phyloP scores from a whole-genome alignment of 2,797 vertebrate species.

The Emys orbicularis region DNA sequence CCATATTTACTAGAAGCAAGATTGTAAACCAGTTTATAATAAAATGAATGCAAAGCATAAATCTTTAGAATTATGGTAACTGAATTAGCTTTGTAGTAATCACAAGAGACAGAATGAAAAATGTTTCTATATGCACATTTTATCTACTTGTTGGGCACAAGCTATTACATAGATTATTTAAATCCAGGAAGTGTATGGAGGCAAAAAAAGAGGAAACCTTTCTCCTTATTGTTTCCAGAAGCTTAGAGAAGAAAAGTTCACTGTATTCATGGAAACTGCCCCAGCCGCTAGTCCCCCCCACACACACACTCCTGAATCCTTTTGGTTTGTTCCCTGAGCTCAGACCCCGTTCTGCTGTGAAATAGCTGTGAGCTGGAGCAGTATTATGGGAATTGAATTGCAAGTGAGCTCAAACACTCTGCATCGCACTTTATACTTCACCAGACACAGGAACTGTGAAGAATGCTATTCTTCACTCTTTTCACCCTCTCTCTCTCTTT shows the following conservation, averaged over 20 bases:
- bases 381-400: not conserved
- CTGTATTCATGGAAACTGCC: not conserved
- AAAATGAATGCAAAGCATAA: not conserved
- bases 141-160: not conserved
- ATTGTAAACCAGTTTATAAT: not conserved
- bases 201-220: not conserved
- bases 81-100: not conserved
- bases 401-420: not conserved
- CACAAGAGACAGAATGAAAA: not conserved
- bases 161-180: not conserved
- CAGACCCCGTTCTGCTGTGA: not conserved
- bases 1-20: not conserved
- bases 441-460: not conserved
- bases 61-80: not conserved
- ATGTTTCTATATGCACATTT: not conserved
- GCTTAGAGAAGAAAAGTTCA: not conserved
- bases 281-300: too few species aligned
- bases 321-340: not conserved
- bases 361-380: not conserved
- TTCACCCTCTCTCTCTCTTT: not conserved
- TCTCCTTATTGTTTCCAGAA: not conserved
- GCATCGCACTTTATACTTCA: not conserved
- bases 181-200: rapidly evolving
- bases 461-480: not conserved
- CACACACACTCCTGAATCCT: not conserved